These are phyloP conservation scores for Clarias platycephalus DNA, from an alignment of 2,797 vertebrate genomes.

Conservation along the genomic window DNA sequence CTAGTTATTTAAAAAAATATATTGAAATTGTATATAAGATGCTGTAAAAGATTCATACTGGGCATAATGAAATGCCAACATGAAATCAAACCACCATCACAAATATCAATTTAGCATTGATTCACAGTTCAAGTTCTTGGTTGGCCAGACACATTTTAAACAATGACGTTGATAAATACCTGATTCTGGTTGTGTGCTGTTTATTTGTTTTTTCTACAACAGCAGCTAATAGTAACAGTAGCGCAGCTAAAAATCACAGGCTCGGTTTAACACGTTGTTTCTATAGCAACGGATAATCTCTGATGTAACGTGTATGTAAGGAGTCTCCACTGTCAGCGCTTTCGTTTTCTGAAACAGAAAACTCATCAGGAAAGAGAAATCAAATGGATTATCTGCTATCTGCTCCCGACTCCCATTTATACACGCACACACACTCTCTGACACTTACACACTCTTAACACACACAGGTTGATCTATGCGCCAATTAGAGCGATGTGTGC, in stretches of 20 bases:
- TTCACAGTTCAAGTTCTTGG: neutral
- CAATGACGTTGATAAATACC: neutral
- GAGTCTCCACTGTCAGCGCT: neutral
- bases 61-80: too few relatives aligned
- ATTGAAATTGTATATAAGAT: neutral
- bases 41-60: neutral
- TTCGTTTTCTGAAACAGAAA: neutral
- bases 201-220: neutral
- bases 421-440: neutral
- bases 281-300: neutral
- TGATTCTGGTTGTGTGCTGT: neutral
- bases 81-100: too few relatives aligned
- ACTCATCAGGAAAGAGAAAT: neutral
- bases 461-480: conserved; percentile 41
- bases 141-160: neutral
- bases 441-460: conserved; percentile 25
- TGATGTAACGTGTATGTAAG: neutral
- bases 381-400: neutral
- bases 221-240: neutral
- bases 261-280: neutral
- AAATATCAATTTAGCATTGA: neutral
- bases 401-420: neutral
- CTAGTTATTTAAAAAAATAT: neutral
- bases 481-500: conserved; percentile 59
- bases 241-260: neutral